Evolutionary conservation across 2,888 invertebrate genomes (phyloP).

Genomic region (Himalopsyche kuldschensis): DNA sequence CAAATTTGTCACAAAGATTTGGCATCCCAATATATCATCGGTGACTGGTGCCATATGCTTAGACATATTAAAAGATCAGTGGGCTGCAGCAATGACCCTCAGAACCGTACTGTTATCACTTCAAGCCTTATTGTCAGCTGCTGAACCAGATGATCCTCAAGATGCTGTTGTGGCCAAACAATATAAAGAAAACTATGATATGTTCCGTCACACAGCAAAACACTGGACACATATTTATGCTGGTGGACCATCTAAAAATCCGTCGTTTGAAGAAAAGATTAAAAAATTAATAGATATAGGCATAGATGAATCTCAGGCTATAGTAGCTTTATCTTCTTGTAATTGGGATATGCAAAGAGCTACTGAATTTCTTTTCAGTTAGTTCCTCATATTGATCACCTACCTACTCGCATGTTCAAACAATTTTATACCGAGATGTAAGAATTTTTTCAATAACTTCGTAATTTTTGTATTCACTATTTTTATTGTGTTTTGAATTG

Average conservation of each 20-base stretch:
- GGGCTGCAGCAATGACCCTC: constrained; percentile 98
- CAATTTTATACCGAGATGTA: neutral
- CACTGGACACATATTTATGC: constrained; percentile 98
- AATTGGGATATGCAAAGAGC: constrained; percentile 93
- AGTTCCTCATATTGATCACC: neutral
- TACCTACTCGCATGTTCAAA: neutral
- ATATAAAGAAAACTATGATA: constrained; percentile 83
- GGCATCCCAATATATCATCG: constrained; percentile 99
- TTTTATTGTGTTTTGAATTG: neutral
- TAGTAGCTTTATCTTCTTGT: constrained; percentile 87
- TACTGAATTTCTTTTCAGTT: constrained; percentile 85
- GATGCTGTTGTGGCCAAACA: constrained; percentile 98
- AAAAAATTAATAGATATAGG: constrained; percentile 92
- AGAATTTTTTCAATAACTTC: neutral
- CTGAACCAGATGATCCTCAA: constrained; percentile 92
- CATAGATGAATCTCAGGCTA: constrained; percentile 83
- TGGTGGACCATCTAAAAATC: constrained; percentile 63
- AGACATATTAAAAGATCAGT: constrained; percentile 97
- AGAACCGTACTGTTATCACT: constrained; percentile 93
- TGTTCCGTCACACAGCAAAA: constrained; percentile 88
- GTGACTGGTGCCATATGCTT: constrained; percentile 98
- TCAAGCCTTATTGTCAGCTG: constrained; percentile 91
- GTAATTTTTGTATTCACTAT: neutral
- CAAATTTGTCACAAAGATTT: constrained; percentile 94
- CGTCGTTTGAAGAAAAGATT: constrained; percentile 86